Evolutionary conservation across 2,797 vertebrate genomes (phyloP).

Genomic region (Eulemur mongoz): DNA sequence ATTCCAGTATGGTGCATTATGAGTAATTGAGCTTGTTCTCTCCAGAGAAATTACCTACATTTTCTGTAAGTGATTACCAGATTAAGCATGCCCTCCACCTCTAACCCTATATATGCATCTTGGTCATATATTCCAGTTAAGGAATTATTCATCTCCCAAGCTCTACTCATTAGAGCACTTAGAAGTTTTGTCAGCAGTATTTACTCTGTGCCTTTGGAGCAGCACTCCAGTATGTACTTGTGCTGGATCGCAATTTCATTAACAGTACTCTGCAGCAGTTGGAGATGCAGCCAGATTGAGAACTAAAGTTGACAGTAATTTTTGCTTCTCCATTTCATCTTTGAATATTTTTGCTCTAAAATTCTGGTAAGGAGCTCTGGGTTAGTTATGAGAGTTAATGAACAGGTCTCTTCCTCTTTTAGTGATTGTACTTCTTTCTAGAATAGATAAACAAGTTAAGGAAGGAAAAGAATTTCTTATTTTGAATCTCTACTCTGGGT

Average conservation of each 20-base stretch:
- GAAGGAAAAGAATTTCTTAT: conserved; percentile 42
- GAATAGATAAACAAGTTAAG: conserved; percentile 33
- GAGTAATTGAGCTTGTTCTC: conserved; percentile 63
- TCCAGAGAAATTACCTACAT: conserved; percentile 44
- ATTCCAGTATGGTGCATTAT: background rate
- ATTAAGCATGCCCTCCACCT: conserved; percentile 68
- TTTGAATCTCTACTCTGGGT: background rate
- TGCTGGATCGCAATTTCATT: background rate
- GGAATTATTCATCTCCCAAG: conserved; percentile 46
- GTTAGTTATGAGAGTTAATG: background rate
- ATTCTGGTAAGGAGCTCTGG: background rate
- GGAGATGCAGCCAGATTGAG: background rate
- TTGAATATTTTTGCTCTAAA: conserved; percentile 47
- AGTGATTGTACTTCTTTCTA: conserved; percentile 5
- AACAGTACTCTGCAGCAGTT: background rate
- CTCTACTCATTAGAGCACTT: conserved; percentile 47
- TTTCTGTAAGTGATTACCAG: conserved; percentile 64
- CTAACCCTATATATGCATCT: conserved; percentile 43
- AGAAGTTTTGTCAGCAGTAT: conserved; percentile 21
- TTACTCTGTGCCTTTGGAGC: background rate
- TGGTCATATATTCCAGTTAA: conserved; percentile 25
- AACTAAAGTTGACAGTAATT: background rate
- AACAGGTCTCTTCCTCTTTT: background rate
- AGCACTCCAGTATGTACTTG: background rate
- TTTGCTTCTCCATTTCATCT: conserved; percentile 3